Conservation (phyloP, 2,797 vertebrate species). For the Rhinogobio ventralis region DNA sequence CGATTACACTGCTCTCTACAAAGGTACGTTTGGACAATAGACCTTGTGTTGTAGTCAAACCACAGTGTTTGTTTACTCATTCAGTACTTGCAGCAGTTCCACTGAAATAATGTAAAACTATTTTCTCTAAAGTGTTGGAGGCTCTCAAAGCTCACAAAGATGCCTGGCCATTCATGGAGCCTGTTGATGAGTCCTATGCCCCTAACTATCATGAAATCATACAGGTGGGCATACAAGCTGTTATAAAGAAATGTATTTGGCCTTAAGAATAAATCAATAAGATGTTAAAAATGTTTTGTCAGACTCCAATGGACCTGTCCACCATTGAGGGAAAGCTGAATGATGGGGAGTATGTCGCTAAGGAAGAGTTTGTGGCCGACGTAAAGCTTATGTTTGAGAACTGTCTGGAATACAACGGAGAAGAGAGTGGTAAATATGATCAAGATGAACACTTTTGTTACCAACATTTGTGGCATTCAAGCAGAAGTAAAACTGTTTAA, state of each 20-base stretch:
- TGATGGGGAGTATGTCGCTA: conserved; percentile 90
- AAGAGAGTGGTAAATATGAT: conserved; percentile 89
- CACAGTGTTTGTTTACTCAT: conserved; percentile 3
- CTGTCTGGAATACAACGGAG: conserved; percentile 95
- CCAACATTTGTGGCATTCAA: neutral
- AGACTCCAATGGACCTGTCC: conserved; percentile 99
- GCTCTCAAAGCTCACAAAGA: conserved; percentile 96
- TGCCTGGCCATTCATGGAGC: conserved; percentile 97
- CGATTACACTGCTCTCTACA: conserved; percentile 96
- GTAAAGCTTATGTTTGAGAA: conserved; percentile 99
- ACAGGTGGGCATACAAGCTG: conserved; percentile 73
- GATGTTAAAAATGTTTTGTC: conserved; percentile 22
- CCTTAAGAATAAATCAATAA: neutral
- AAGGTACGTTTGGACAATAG: conserved; percentile 82
- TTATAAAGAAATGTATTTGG: neutral
- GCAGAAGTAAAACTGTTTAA: conserved; percentile 7
- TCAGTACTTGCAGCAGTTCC: neutral
- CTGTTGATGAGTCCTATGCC: conserved; percentile 96
- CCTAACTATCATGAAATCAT: conserved; percentile 97
- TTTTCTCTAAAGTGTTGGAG: conserved; percentile 85
- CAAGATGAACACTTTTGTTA: neutral
- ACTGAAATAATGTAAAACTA: neutral
- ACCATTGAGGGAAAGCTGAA: conserved; percentile 96
- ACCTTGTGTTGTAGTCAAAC: neutral
- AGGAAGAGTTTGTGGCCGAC: conserved; percentile 94